These are phyloP conservation scores for Cheilosia pagana DNA, from an alignment of 2,888 invertebrate genomes.

Conservation along the genomic window DNA sequence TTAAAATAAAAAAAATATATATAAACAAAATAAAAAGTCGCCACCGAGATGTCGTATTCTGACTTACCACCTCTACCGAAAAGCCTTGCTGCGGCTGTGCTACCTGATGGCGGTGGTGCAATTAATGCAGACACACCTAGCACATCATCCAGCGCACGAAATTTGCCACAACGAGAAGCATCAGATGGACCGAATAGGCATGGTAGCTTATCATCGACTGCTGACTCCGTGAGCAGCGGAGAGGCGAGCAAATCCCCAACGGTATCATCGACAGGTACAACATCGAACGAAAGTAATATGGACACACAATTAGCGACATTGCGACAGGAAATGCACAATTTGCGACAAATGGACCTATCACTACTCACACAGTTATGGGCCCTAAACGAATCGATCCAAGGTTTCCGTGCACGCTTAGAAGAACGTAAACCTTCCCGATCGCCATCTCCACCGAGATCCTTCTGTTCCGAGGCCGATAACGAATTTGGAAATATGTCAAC, in stretches of 20 bases:
- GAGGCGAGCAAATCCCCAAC: conserved; percentile 79
- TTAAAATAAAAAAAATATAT: conserved; percentile 10
- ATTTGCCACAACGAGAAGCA: conserved; percentile 57
- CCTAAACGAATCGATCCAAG: conserved; percentile 95
- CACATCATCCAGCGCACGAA: conserved; percentile 64
- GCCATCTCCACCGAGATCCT: conserved; percentile 82
- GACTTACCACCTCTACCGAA: conserved; percentile 94
- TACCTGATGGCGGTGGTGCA: conserved; percentile 49
- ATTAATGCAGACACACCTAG: conserved; percentile 62
- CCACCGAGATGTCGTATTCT: conserved; percentile 85
- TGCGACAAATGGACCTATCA: conserved; percentile 94
- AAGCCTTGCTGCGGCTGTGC: conserved; percentile 90
- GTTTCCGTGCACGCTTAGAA: conserved; percentile 89
- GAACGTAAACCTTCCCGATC: conserved; percentile 83
- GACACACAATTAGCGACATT: conserved; percentile 93
- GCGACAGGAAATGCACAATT: conserved; percentile 93
- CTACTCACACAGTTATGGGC: conserved; percentile 96
- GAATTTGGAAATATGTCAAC: conserved; percentile 59
- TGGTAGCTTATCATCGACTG: conserved; percentile 82
- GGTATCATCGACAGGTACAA: conserved; percentile 85
- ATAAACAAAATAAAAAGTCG: conserved; percentile 28
- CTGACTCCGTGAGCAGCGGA: conserved; percentile 82
- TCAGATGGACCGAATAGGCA: conserved; percentile 77
- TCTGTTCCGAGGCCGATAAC: conserved; percentile 81
- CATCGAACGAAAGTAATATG: conserved; percentile 81